These are phyloP conservation scores for Macrophya alboannulata DNA, from an alignment of 2,888 invertebrate species.

Conservation along the genomic window DNA sequence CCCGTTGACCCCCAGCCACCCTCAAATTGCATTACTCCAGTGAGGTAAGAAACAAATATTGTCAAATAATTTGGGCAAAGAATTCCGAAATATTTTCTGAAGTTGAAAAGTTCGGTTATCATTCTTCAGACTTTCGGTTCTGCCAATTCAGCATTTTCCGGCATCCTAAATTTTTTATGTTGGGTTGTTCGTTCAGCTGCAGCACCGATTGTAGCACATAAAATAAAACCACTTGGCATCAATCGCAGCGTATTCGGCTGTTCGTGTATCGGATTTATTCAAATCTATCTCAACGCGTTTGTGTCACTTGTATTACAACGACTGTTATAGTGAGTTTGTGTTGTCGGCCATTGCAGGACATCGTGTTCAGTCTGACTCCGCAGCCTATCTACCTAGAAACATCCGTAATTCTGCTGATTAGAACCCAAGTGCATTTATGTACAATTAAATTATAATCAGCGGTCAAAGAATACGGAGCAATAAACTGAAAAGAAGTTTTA, in stretches of 20 bases:
- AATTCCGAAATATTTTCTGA: not conserved
- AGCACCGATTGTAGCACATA: not conserved
- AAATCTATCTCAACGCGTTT: slow-evolving; percentile 11
- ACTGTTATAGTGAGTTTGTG: not conserved
- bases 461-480: not conserved
- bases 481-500: not conserved
- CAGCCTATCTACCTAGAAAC: not conserved
- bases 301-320: not conserved
- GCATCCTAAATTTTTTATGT: not conserved
- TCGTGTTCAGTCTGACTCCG: not conserved
- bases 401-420: not conserved
- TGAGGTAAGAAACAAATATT: not conserved
- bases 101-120: not conserved
- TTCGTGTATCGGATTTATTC: slow-evolving; percentile 11
- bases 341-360: slow-evolving; percentile 11
- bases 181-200: not conserved
- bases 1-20: too few species aligned
- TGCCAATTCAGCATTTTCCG: not conserved
- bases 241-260: not conserved
- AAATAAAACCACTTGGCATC: not conserved
- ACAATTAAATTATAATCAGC: not conserved
- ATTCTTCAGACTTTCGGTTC: not conserved
- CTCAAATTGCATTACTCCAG: too few species aligned
- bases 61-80: not conserved
- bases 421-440: not conserved